Conservation (phyloP, 2,888 invertebrate genomes). For the Xanthia icteritia region DNA sequence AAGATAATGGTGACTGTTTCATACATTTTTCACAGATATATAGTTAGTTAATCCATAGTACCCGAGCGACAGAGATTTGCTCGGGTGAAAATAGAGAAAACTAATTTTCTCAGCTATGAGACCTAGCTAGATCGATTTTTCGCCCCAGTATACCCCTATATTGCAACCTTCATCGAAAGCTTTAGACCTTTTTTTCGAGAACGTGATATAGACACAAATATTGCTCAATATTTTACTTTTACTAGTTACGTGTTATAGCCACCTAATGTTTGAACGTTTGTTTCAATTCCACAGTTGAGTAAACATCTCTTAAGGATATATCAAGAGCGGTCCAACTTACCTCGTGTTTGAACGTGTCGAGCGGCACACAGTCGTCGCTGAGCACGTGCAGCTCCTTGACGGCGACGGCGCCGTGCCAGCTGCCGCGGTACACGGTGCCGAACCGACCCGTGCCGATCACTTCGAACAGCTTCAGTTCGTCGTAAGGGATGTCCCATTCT, state of each 20-base stretch:
- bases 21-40: neutral
- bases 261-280: neutral
- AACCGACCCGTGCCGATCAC: conserved; percentile 97
- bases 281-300: neutral
- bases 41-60: neutral
- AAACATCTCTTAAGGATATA: neutral
- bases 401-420: conserved; percentile 99
- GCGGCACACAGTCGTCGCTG: conserved; percentile 94
- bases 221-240: no score
- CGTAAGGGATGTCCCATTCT: conserved; percentile 99
- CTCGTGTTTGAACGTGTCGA: conserved; percentile 98
- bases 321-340: conserved; percentile 78
- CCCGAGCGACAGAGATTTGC: no score
- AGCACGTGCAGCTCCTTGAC: conserved; percentile 98
- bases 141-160: no score
- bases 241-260: neutral
- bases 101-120: no score
- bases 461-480: conserved; percentile 96
- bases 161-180: no score
- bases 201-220: no score
- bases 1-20: neutral
- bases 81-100: no score
- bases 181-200: no score
- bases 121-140: no score
- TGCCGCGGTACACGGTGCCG: conserved; percentile 98